These are phyloP conservation scores for Goniozus legneri DNA, from an alignment of 1,140 invertebrate species.

Conservation along the genomic window DNA sequence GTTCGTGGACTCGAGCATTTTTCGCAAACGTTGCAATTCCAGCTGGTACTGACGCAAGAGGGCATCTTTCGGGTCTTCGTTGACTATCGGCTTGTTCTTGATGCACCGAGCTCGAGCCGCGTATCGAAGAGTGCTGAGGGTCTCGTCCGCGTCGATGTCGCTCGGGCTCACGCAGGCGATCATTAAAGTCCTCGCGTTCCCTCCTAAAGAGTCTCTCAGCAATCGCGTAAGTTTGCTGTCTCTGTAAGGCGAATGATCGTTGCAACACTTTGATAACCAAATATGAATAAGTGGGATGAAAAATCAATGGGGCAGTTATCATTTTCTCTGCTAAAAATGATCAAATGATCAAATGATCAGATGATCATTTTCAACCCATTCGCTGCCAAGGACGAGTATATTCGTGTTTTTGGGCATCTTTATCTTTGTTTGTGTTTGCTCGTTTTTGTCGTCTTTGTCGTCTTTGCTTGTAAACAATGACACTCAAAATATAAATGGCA, in stretches of 20 bases:
- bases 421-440: too few species aligned
- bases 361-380: too few species aligned
- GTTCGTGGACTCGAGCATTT: conserved; percentile 59
- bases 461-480: too few species aligned
- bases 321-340: too few species aligned
- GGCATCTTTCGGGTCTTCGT: conserved; percentile 92
- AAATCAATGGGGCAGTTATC: not conserved
- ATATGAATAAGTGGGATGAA: not conserved
- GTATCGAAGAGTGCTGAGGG: conserved; percentile 81
- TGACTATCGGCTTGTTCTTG: conserved; percentile 87
- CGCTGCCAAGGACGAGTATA: too few species aligned
- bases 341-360: too few species aligned
- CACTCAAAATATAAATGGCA: too few species aligned
- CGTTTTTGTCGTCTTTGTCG: too few species aligned
- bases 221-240: conserved; percentile 92
- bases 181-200: conserved; percentile 93
- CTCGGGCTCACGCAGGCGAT: conserved; percentile 89
- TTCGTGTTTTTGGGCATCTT: too few species aligned
- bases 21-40: conserved; percentile 74
- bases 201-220: conserved; percentile 86
- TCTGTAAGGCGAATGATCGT: conserved; percentile 76
- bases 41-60: conserved; percentile 84
- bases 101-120: conserved; percentile 93
- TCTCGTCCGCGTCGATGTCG: conserved; percentile 87
- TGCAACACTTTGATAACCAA: too few species aligned